Conservation (phyloP, 2,797 vertebrate genomes). For the Spheniscus humboldti region DNA sequence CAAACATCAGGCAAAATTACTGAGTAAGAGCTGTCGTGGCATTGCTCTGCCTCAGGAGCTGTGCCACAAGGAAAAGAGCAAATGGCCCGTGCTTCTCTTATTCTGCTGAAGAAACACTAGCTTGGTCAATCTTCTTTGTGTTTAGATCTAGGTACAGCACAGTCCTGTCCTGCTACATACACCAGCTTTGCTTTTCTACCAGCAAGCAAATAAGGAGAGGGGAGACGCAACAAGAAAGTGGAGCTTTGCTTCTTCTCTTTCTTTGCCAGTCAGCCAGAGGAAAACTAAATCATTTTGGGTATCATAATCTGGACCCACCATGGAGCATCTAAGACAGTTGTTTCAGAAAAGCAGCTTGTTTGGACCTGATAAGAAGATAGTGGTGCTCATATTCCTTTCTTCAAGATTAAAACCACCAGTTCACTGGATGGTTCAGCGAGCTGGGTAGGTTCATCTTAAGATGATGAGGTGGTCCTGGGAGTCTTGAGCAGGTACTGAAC, state of each 20-base stretch:
- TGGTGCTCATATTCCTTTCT: background rate
- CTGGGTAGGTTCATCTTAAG: background rate
- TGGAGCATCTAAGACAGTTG: background rate
- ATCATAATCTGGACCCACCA: background rate
- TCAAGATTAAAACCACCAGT: background rate
- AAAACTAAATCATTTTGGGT: background rate
- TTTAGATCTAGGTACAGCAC: background rate
- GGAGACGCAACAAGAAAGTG: fast-evolving
- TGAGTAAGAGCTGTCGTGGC: background rate
- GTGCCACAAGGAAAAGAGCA: background rate
- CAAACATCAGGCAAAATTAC: background rate
- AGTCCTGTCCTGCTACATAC: background rate
- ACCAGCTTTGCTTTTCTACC: background rate
- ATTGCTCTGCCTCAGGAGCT: background rate
- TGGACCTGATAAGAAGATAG: background rate
- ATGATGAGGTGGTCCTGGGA: background rate
- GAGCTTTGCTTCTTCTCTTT: background rate
- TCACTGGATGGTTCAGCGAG: background rate
- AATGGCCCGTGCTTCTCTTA: background rate
- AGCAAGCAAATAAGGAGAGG: background rate
- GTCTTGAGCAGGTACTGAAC: background rate
- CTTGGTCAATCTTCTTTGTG: background rate
- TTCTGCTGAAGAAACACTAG: background rate
- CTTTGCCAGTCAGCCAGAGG: background rate
- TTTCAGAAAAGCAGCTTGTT: background rate